Percentiles rank a stretch among this genome's conserved stretches.
phyloP scores from a whole-genome alignment of 1,140 invertebrate species.

The Diorhabda carinulata region DNA sequence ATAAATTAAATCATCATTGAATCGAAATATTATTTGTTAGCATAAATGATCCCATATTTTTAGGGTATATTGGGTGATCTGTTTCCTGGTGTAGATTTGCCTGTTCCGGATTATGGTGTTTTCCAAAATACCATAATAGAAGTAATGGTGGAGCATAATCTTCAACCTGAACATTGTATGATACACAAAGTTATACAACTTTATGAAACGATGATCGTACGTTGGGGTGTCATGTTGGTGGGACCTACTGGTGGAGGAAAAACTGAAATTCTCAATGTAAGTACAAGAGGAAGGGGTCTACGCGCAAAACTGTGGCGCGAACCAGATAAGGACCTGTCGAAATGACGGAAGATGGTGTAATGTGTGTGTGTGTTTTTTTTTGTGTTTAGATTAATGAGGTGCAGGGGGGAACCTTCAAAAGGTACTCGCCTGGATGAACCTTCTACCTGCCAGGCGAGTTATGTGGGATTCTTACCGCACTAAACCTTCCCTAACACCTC shows the following conservation, averaged over 20 bases:
- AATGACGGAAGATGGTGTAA: too few relatives aligned
- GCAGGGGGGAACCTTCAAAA: too few relatives aligned
- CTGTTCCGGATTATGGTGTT: constrained; percentile 73
- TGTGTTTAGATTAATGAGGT: too few relatives aligned
- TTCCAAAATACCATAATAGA: constrained; percentile 59
- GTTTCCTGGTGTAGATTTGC: constrained; percentile 79
- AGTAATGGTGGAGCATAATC: constrained; percentile 51
- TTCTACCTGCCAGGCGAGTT: too few relatives aligned
- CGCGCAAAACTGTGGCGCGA: too few relatives aligned
- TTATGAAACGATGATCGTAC: constrained; percentile 87
- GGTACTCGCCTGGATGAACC: too few relatives aligned
- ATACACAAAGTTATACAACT: constrained; percentile 79
- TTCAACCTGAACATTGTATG: constrained; percentile 62
- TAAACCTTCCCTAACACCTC: too few relatives aligned
- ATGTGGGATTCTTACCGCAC: too few relatives aligned
- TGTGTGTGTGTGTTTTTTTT: too few relatives aligned
- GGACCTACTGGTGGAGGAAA: constrained; percentile 84
- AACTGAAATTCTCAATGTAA: constrained; percentile 64
- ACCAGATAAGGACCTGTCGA: too few relatives aligned
- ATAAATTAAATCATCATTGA: too few relatives aligned
- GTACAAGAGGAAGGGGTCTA: constrained; percentile 8
- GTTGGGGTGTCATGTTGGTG: constrained; percentile 91
- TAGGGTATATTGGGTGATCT: constrained; percentile 85
- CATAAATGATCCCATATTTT: background rate
- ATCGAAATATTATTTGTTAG: too few relatives aligned